A percentile compares a stretch with the other conserved stretches of the same genome.
phyloP scores from a whole-genome alignment of 2,888 invertebrate species.

The Glaucopsyche alexis region DNA sequence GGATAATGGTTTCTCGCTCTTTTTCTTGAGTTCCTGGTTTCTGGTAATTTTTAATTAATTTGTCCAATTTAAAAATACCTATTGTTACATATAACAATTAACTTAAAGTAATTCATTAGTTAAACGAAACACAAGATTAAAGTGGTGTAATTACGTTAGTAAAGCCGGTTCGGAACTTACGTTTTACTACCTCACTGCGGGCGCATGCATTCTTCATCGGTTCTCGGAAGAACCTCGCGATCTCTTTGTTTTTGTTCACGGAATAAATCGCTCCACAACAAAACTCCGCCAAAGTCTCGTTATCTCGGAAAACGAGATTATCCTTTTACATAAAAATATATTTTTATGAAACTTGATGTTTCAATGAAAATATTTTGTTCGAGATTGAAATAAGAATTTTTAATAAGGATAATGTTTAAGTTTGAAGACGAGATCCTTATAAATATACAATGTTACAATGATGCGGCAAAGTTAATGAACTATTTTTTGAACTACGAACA shows the following conservation, averaged over 20 bases:
- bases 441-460: not conserved
- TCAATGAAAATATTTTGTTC: conserved; percentile 23
- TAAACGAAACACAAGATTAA: conserved; percentile 10
- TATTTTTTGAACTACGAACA: too few species aligned
- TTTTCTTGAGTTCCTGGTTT: too few species aligned
- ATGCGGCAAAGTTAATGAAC: not conserved
- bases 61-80: too few species aligned
- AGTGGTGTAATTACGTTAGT: not conserved
- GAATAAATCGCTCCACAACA: conserved; percentile 45
- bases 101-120: conserved; percentile 17
- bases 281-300: conserved; percentile 32
- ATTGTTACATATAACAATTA: not conserved
- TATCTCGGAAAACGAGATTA: conserved; percentile 26
- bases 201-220: conserved; percentile 47
- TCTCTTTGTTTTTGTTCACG: conserved; percentile 44
- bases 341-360: conserved; percentile 24
- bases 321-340: conserved; percentile 20
- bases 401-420: not conserved
- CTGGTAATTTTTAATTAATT: too few species aligned
- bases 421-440: not conserved
- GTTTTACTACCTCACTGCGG: conserved; percentile 18
- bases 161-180: not conserved
- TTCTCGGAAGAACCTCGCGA: conserved; percentile 44
- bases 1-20: too few species aligned
- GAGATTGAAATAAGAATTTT: not conserved